Evolutionary conservation across 2,797 vertebrate genomes (phyloP).

Genomic region (Hyperoplus lanceolatus): DNA sequence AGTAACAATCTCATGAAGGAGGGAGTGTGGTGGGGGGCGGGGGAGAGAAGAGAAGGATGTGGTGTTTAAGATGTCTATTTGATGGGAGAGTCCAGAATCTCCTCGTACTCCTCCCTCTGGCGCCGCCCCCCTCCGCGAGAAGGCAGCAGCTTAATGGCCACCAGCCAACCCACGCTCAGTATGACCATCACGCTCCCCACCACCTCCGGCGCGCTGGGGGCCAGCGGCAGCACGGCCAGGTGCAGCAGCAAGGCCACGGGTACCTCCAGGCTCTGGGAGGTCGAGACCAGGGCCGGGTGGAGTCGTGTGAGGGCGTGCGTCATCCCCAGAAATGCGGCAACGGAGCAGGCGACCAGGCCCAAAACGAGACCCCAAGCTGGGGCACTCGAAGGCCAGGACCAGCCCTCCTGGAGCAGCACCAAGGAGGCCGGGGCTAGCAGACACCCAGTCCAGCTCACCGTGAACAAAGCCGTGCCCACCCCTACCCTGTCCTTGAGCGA

Average conservation of each 20-base stretch:
- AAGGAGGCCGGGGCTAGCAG: constrained; percentile 91
- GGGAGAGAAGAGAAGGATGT: neutral
- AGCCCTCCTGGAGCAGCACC: constrained; percentile 93
- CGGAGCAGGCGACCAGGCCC: constrained; percentile 92
- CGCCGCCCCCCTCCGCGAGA: constrained; percentile 86
- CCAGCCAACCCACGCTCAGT: constrained; percentile 91
- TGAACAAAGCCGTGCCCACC: constrained; percentile 96
- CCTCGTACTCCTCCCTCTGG: constrained; percentile 92
- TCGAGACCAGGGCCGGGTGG: constrained; percentile 96
- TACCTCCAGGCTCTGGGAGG: constrained; percentile 95
- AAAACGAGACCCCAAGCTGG: constrained; percentile 93
- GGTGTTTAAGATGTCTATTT: constrained; percentile 84
- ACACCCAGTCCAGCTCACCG: constrained; percentile 96
- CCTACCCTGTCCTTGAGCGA: constrained; percentile 95
- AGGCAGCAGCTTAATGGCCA: constrained; percentile 91
- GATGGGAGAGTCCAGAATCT: constrained; percentile 95
- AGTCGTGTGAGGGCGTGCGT: constrained; percentile 94
- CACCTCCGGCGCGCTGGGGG: constrained; percentile 90
- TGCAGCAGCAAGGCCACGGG: constrained; percentile 94
- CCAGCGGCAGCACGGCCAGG: constrained; percentile 87
- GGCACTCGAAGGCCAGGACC: constrained; percentile 90
- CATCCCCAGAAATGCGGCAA: constrained; percentile 93
- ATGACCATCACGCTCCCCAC: constrained; percentile 91
- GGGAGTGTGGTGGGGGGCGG: neutral
- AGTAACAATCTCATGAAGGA: constrained; percentile 29